Base-by-base conservation (phyloP, 2,113 vertebrate species). In the Phycodurus eques region DNA sequence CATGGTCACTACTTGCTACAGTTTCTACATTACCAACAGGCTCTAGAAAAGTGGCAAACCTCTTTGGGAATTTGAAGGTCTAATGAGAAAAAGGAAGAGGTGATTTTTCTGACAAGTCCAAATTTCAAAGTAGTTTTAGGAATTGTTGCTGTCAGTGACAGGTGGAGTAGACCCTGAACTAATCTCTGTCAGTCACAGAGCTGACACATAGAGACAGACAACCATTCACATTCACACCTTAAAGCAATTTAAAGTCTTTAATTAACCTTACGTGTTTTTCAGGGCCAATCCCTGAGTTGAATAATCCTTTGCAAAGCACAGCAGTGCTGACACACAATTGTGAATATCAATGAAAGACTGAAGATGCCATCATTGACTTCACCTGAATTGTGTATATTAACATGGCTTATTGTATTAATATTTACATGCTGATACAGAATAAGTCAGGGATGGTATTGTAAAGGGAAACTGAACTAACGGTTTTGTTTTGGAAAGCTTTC, bases 391-490 rank as follows among this genome's bases (percentile, higher is more conserved):
- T 68, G 67, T 22, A 66, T 76, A 54, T 74, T 76, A 72, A 42
- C 63, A 59, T 75, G 73, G 82, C 67, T 86, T 68, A 76, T 13
- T 14, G 19, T 46, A 53, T 70, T 53, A 70, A 3, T 1, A 72
- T 44, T 74, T 54, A 54, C 14, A 51, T 19, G 17, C 15, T 72
- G 63, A 76, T 67, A 74, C 67, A 69, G 67, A 77, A 60, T 67
- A 72, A 76, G 70, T 76, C 63, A 59, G 62, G 8, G 47, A 22
- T 20, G 39, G 56, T 43, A 43, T 54, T 67, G 42, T 65, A 33
- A 77, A 68, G 59, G 54, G 78, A 80, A 75, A 47, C 20, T 1
- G 12, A 33, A 79, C 70, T 72, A 46, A 70, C 44, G 44, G 49
- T 1, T 79, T 71, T 61, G 27, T 71, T 31, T 67, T 44, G 9